Conservation (phyloP, 2,113 vertebrate genomes). For the Lichenostomus cassidix region DNA sequence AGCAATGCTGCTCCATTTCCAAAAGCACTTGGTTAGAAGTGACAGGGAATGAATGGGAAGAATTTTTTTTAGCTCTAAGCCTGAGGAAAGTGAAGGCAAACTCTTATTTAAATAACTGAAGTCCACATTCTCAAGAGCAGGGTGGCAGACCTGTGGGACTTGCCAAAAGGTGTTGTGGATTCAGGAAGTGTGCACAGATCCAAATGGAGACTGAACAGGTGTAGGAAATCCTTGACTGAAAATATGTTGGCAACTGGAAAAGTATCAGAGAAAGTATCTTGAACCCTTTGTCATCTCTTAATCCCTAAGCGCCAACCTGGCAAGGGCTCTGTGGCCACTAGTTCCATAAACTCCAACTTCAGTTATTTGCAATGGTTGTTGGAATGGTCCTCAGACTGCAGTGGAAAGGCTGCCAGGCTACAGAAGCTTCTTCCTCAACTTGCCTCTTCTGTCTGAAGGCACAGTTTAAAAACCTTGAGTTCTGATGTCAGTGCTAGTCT, state of each 20-base stretch:
- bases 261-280: background rate
- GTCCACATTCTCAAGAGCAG: background rate
- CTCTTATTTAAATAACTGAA: background rate
- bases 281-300: background rate
- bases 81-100: background rate
- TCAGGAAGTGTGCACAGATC: background rate
- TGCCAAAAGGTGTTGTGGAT: background rate
- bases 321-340: background rate
- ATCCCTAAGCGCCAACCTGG: background rate
- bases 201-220: background rate
- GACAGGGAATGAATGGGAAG: background rate
- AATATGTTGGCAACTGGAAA: background rate
- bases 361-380: background rate
- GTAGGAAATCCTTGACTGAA: background rate
- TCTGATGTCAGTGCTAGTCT: background rate
- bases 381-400: background rate
- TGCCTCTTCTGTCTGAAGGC: background rate
- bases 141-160: background rate
- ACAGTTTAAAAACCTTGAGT: background rate
- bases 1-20: background rate
- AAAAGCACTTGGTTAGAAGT: background rate
- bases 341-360: background rate
- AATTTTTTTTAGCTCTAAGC: background rate
- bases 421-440: background rate
- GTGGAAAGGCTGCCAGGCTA: background rate